Percentiles rank a stretch among this genome's conserved stretches.
Conservation (phyloP, 2,888 invertebrate species). For the Graphium colonna region DNA sequence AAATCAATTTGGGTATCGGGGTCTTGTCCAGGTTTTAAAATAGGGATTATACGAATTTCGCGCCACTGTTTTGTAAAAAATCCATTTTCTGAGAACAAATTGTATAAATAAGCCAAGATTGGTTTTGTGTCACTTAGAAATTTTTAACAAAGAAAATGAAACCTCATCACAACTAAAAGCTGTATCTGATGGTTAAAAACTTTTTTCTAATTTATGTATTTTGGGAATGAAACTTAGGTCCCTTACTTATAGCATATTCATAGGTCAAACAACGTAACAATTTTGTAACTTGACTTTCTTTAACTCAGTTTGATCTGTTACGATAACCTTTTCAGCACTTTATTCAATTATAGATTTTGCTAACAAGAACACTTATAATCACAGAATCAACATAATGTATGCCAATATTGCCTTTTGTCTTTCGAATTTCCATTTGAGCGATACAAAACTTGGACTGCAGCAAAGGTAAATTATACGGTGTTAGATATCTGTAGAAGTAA, state of each 20-base stretch:
- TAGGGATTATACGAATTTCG: constrained; percentile 17
- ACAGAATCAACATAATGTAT: constrained; percentile 23
- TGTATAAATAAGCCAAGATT: constrained; percentile 20
- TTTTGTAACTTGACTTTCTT: constrained; percentile 14
- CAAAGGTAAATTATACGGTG: constrained; percentile 26
- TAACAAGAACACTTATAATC: constrained; percentile 17
- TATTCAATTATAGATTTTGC: constrained; percentile 27
- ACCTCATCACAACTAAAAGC: constrained; percentile 23
- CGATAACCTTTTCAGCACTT: constrained; percentile 25
- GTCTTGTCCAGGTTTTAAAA: constrained; percentile 17
- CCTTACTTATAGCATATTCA: constrained; percentile 17
- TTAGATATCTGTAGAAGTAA: constrained; percentile 30
- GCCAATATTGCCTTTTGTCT: constrained; percentile 24
- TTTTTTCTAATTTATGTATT: constrained; percentile 12
- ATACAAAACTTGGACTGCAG: too few relatives aligned
- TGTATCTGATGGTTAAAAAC: too few relatives aligned
- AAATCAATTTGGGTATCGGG: not conserved
- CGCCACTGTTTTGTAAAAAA: constrained; percentile 21
- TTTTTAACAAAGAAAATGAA: constrained; percentile 25
- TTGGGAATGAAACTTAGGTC: constrained; percentile 11
- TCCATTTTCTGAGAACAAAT: constrained; percentile 8
- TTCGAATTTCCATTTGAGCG: too few relatives aligned
- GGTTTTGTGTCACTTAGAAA: constrained; percentile 18
- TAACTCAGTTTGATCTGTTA: too few relatives aligned
- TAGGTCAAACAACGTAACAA: constrained; percentile 22